Conservation (phyloP, 2,113 vertebrate species). For the Procapra przewalskii region DNA sequence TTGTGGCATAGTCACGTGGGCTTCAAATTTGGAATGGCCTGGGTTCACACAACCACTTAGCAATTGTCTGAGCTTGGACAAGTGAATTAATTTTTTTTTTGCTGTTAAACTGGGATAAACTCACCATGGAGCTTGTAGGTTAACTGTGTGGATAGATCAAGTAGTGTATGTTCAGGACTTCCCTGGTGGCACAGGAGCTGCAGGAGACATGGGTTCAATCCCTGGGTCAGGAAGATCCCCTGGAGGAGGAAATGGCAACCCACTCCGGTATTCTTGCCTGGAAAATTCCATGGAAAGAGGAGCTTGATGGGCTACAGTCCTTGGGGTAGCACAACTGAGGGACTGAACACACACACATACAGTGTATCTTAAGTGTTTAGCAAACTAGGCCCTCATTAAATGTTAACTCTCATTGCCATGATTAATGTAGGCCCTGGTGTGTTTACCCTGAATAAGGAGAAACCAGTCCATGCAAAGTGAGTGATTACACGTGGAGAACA, state of each 20-base stretch:
- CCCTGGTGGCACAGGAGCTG: background rate
- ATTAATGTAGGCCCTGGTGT: background rate
- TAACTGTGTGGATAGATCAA: background rate
- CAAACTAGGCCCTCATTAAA: background rate
- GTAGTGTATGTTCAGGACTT: background rate
- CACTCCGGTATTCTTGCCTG: background rate
- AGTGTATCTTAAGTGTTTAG: background rate
- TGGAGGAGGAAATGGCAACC: background rate
- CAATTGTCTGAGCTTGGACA: background rate
- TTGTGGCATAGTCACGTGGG: background rate
- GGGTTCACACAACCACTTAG: background rate
- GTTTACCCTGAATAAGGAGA: background rate
- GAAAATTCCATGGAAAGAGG: background rate
- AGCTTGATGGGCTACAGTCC: background rate
- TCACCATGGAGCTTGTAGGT: background rate
- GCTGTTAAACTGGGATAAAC: background rate
- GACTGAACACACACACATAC: background rate
- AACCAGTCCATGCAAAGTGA: background rate
- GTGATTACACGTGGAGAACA: background rate
- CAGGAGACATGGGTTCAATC: background rate
- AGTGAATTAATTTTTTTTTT: background rate
- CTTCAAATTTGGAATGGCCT: background rate
- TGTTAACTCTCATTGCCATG: background rate
- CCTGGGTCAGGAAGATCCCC: background rate
- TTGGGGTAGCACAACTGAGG: background rate